These are phyloP conservation scores for Orgyia antiqua DNA, from an alignment of 2,888 invertebrate genomes.

Conservation along the genomic window DNA sequence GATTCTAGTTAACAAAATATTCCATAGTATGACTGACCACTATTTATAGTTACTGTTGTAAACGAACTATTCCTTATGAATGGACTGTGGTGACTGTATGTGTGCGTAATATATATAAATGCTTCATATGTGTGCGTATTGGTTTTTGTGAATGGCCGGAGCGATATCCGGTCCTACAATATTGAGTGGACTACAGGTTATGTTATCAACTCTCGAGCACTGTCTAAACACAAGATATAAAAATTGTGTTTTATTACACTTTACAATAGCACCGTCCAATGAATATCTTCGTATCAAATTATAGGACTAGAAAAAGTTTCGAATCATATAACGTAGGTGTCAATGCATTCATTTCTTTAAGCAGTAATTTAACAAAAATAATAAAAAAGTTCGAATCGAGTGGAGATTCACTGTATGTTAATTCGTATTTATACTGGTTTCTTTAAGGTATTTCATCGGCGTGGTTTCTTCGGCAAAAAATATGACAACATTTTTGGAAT, in stretches of 20 bases:
- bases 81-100: conserved; percentile 52
- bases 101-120: conserved; percentile 42
- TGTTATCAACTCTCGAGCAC: conserved; percentile 72
- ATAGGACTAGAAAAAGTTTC: conserved; percentile 47
- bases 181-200: conserved; percentile 66
- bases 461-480: conserved; percentile 53
- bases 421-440: conserved; percentile 52
- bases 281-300: conserved; percentile 61
- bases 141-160: conserved; percentile 73
- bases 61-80: conserved; percentile 67
- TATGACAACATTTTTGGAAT: conserved; percentile 59
- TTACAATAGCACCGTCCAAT: conserved; percentile 61
- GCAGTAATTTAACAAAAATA: conserved; percentile 58
- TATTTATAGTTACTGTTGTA: conserved; percentile 55
- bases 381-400: conserved; percentile 54
- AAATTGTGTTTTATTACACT: conserved; percentile 74
- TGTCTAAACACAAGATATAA: conserved; percentile 75
- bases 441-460: conserved; percentile 53
- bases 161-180: conserved; percentile 71
- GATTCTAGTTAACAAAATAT: conserved; percentile 38
- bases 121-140: conserved; percentile 43
- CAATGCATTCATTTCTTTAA: conserved; percentile 50
- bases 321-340: conserved; percentile 60
- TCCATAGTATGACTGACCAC: conserved; percentile 39
- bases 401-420: conserved; percentile 60